Evolutionary conservation across 2,113 vertebrate genomes (phyloP).

Genomic region (Balaeniceps rex): DNA sequence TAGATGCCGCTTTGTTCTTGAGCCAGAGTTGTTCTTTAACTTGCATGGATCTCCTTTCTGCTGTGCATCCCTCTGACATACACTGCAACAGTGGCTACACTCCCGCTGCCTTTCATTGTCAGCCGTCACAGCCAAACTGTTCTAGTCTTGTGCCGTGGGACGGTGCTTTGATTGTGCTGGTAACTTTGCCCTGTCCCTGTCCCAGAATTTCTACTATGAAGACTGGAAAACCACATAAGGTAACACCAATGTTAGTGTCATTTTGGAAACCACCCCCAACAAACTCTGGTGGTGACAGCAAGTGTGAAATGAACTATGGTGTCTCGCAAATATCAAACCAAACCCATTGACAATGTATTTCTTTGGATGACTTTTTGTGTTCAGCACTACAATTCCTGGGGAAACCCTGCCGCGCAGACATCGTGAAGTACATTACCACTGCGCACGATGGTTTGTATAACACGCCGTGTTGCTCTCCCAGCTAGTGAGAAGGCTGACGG

Average conservation of each 20-base stretch:
- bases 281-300: background rate
- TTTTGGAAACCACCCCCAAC: background rate
- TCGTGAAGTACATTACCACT: background rate
- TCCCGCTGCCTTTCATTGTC: background rate
- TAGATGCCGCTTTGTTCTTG: background rate
- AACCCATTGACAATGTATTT: background rate
- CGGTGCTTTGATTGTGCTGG: background rate
- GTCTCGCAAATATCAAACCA: background rate
- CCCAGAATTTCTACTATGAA: background rate
- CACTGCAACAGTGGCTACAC: accelerated
- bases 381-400: background rate
- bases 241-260: background rate
- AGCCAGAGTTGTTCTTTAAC: background rate
- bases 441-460: background rate
- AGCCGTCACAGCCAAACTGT: background rate
- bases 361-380: background rate
- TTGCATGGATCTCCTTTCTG: background rate
- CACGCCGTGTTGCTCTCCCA: background rate
- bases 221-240: background rate
- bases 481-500: background rate
- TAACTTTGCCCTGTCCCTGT: background rate
- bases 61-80: background rate
- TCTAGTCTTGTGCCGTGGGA: background rate
- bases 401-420: background rate
- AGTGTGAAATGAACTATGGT: background rate